Evolutionary conservation across 2,888 invertebrate species (phyloP).

Genomic region (Eristalinus aeneus): DNA sequence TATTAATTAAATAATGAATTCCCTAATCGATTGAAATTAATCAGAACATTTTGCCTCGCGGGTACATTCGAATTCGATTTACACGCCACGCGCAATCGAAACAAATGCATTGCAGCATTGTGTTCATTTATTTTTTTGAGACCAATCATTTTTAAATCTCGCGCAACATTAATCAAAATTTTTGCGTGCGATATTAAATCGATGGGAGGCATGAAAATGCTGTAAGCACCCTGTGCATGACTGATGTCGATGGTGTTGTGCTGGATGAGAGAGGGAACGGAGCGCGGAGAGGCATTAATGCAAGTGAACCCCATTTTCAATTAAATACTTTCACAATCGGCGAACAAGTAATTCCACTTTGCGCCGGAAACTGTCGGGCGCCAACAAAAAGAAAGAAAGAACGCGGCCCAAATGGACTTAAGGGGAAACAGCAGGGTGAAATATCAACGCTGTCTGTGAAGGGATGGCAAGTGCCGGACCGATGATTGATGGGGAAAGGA

Average conservation of each 20-base stretch:
- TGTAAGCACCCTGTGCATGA: not conserved
- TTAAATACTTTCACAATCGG: not conserved
- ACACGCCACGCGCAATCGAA: not conserved
- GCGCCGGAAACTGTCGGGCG: not conserved
- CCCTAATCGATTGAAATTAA: slow-evolving; percentile 4
- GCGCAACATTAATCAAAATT: not conserved
- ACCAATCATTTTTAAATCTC: not conserved
- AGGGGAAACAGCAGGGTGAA: not conserved
- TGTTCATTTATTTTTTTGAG: not conserved
- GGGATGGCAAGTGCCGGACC: not conserved
- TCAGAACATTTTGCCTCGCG: not conserved
- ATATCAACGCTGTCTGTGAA: not conserved
- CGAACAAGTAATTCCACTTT: not conserved
- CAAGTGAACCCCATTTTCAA: not conserved
- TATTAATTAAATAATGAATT: not conserved
- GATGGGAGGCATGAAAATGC: not conserved
- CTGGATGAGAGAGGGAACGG: too few species aligned
- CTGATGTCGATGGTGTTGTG: not conserved
- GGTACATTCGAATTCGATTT: not conserved
- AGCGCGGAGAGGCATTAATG: not conserved
- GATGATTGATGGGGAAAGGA: not conserved
- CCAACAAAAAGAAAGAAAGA: not conserved
- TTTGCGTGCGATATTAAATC: not conserved
- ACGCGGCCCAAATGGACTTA: not conserved
- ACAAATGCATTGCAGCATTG: not conserved